Evolutionary conservation across 2,888 invertebrate species (phyloP), one percentile per base, ranked within the genome.

Genomic region (Hipparchia sbordonii): DNA sequence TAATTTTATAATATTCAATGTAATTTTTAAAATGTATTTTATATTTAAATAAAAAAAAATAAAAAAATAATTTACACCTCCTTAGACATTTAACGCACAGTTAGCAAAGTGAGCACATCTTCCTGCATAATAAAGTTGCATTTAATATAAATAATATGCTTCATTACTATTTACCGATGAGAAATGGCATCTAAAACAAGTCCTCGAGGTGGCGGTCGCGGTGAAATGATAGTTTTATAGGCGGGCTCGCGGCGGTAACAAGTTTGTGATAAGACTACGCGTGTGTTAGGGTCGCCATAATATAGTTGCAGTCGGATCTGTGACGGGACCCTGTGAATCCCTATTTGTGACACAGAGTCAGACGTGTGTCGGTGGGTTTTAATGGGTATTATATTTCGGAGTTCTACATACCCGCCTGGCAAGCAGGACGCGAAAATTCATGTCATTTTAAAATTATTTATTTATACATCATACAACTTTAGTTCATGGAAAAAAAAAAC

Each of bases 211-310:
- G 86, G 85, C 82, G 85, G 85, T 81, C 80, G 81, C 80, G 82
- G 81, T 84, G 83, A 82, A 86, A 83, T 82, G 85, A 84, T 87
- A 84, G 85, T 85, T 82, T 83, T 82, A 83, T 81, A 85, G 86
- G 82, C 84, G 82, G 84, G 83, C 84, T 84, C 84, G 82, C 83
- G 81, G 87, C 87, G 85, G 88, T 88, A 92, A 91, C 91, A 86
- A 90, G 91, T 91, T 91, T 89, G 89, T 91, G 91, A 92, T 92
- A 92, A 91, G 87, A 84, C 85, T 86, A 85, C 87, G 86, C 89
- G 86, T 89, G 62, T 45, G 54, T 7, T 56, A 70, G 62, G 62
- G 62, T 23, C 6, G 62, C 70, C 62, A 70, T 69, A 9, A 51
- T 48, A 63, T 51, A 13, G 7, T 62, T 48, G 8, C 2, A 39